Conservation (phyloP, 2,797 vertebrate genomes). For the Neosilurus hyrtlii region DNA sequence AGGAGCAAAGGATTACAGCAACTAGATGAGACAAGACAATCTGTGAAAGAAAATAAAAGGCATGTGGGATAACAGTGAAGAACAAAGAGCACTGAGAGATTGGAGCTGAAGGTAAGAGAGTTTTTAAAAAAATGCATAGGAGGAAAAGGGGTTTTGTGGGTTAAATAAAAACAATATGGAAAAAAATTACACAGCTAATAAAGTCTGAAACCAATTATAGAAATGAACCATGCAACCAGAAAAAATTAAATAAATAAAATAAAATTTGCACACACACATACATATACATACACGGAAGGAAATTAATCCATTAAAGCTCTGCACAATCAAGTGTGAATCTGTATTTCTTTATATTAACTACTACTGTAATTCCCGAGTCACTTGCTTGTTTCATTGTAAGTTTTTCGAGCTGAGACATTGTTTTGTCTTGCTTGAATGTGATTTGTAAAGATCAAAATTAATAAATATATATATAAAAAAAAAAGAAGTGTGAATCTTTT, state of each 20-base stretch:
- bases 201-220: slow-evolving; percentile 7
- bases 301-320: background rate
- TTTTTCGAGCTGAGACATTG: no score
- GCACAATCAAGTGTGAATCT: no score
- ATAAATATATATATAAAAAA: background rate
- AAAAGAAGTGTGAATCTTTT: background rate
- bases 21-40: background rate
- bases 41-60: background rate
- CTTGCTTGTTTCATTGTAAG: no score
- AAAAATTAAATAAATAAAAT: background rate
- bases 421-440: no score
- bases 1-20: slow-evolving; percentile 3
- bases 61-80: background rate
- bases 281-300: no score
- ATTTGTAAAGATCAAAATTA: no score
- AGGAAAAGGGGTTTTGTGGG: background rate
- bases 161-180: slow-evolving; percentile 13
- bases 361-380: no score
- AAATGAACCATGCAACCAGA: slow-evolving; percentile 1
- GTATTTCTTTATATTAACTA: no score
- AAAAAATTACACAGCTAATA: slow-evolving; percentile 4
- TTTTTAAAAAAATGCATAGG: background rate
- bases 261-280: no score
- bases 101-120: slow-evolving; percentile 38
- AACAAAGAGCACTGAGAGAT: background rate